Percentiles rank a stretch among this genome's conserved stretches.
These are phyloP conservation scores for Drosophila burlai DNA, from an alignment of 1,140 invertebrate genomes.

Conservation along the genomic window DNA sequence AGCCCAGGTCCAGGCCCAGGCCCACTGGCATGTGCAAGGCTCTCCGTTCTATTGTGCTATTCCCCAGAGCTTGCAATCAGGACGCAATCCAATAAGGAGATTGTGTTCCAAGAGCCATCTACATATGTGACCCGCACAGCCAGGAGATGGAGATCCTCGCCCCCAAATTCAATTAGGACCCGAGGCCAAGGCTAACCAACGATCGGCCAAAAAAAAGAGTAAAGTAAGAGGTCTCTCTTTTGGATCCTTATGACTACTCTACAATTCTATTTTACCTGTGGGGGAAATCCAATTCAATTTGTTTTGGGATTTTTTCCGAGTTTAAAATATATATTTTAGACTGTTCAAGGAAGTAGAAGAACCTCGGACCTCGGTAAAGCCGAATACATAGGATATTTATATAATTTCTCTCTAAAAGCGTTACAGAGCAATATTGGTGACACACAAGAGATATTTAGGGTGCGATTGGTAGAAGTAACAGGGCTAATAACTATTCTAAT, in stretches of 20 bases:
- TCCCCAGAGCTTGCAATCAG: constrained; percentile 49
- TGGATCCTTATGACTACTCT: neutral
- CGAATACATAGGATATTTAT: neutral
- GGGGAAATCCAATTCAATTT: neutral
- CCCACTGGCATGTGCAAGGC: constrained; percentile 33
- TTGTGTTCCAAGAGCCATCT: constrained; percentile 20
- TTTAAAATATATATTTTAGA: neutral
- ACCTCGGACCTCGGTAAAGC: too few species aligned
- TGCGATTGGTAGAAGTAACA: too few species aligned
- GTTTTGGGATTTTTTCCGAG: neutral
- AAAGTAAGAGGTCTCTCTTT: neutral
- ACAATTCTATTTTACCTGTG: neutral
- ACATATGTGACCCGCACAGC: constrained; percentile 3
- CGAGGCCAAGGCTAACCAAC: constrained; percentile 8
- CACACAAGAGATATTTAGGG: neutral
- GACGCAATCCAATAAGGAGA: constrained; percentile 47
- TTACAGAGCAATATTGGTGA: neutral
- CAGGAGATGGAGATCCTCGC: constrained; percentile 9
- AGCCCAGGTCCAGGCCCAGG: neutral
- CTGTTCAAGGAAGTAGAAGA: neutral
- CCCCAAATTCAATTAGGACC: constrained; percentile 20
- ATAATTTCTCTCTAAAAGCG: neutral
- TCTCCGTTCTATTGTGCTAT: constrained; percentile 25
- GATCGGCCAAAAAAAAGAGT: neutral
- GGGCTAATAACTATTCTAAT: neutral